These are phyloP conservation scores for Shinisaurus crocodilurus DNA, from an alignment of 2,113 vertebrate genomes.

Conservation along the genomic window DNA sequence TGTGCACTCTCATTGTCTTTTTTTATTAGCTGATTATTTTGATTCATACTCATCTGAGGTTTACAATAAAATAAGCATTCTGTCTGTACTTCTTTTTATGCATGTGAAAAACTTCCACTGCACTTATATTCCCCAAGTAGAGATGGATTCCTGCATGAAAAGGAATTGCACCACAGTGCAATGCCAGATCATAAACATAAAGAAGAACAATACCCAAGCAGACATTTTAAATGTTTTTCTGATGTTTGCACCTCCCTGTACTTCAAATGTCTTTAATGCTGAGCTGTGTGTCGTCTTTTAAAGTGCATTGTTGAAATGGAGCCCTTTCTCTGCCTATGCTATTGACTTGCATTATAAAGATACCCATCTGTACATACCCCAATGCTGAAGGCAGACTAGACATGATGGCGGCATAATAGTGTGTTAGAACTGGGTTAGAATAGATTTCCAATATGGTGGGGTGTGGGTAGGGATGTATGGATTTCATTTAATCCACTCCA, in stretches of 20 bases:
- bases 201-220: fast-evolving
- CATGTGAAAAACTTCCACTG: neutral
- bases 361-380: constrained; percentile 20
- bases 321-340: neutral
- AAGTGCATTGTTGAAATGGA: constrained; percentile 29
- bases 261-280: constrained; percentile 24
- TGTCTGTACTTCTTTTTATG: neutral
- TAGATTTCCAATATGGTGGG: too few relatives aligned
- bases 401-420: neutral
- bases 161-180: fast-evolving
- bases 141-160: neutral
- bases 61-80: neutral
- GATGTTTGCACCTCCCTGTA: neutral
- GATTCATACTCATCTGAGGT: neutral
- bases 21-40: neutral
- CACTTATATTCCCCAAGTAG: neutral
- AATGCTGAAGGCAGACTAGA: too few relatives aligned
- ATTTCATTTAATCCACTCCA: too few relatives aligned
- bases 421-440: neutral
- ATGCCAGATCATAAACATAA: neutral
- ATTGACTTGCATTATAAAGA: constrained; percentile 29
- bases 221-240: constrained; percentile 1
- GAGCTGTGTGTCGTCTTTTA: neutral
- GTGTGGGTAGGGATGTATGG: too few relatives aligned
- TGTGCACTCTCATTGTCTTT: neutral